These are phyloP conservation scores for Odobenus rosmarus DNA, from an alignment of 2,113 vertebrate genomes.

Conservation along the genomic window DNA sequence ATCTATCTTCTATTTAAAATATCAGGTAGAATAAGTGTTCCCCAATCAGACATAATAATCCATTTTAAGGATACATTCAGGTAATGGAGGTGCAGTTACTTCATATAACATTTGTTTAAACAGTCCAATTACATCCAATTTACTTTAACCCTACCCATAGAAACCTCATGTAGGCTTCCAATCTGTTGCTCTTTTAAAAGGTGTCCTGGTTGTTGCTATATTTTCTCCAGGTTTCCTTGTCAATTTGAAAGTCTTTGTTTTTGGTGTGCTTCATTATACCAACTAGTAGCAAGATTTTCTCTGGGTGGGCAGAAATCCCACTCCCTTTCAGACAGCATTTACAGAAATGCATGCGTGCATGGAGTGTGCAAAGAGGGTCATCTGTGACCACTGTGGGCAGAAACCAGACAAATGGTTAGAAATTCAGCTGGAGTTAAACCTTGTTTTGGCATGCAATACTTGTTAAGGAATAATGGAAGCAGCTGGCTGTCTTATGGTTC, in stretches of 20 bases:
- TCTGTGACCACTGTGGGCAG: background rate
- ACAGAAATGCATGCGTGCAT: background rate
- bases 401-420: conserved; percentile 1
- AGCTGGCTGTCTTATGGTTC: background rate
- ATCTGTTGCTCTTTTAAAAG: background rate
- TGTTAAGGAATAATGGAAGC: background rate
- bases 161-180: background rate
- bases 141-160: background rate
- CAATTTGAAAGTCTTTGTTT: background rate
- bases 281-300: background rate
- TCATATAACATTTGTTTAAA: conserved; percentile 2
- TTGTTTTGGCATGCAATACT: background rate
- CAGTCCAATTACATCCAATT: background rate
- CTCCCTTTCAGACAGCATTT: background rate
- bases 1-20: conserved; percentile 21
- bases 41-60: background rate
- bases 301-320: background rate
- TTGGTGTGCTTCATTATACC: background rate
- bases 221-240: background rate
- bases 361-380: background rate
- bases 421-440: background rate
- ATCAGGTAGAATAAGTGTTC: background rate
- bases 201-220: background rate
- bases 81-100: background rate
- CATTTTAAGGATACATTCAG: background rate